Base-by-base conservation (phyloP, 2,888 invertebrate genomes). In the Xestia ashworthii region DNA sequence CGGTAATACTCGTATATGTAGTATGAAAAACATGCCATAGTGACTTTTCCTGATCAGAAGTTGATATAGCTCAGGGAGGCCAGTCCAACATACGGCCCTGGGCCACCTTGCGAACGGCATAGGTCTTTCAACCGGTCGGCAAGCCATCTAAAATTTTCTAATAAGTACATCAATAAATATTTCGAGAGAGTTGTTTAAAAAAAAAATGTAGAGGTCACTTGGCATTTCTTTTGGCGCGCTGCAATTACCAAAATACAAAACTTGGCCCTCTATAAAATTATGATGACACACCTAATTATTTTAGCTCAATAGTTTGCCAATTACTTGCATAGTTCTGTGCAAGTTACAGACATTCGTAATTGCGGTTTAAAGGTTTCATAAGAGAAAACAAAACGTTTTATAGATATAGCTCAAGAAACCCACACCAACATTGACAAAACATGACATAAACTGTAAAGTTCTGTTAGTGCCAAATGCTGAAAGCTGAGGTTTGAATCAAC, bases 361-460 rank as follows among this genome's bases (percentile, higher is more conserved):
- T 25, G 12, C 3, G 25, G 58, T 5, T 12, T 5, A 25, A 3
- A 25, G 9, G 25, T 14, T 16, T n/a, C 5, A 6, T 41, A 14
- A 5, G 22, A 12, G 1, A 41, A 41, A 64, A 41, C 6, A 6
- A 41, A 14, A 41, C 3, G 1, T 38, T 12, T 41, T 11, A 22
- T 41, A 22, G 41, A 12, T 22, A 64, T 5, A 5, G 46, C 16
- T 71, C 16, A 16, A 38, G 22, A 41, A 48, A 55, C 16, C 25
- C 0, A 48, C 44, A 4, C 9, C 1, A 53, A 19, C 2, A 19
- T 11, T 66, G 0, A 50, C 55, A 53, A 64, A 70, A 55, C 53
- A 41, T 14, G 38, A 48, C 25, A 62, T 41, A 53, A 60, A 62
- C 14, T 46, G 11, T 66, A 67, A 67, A 76, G 53, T 55, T 81